Percentiles rank a stretch among this genome's conserved stretches.
Conservation (phyloP, 1,140 invertebrate genomes). For the Druon quercuslanigerum region DNA sequence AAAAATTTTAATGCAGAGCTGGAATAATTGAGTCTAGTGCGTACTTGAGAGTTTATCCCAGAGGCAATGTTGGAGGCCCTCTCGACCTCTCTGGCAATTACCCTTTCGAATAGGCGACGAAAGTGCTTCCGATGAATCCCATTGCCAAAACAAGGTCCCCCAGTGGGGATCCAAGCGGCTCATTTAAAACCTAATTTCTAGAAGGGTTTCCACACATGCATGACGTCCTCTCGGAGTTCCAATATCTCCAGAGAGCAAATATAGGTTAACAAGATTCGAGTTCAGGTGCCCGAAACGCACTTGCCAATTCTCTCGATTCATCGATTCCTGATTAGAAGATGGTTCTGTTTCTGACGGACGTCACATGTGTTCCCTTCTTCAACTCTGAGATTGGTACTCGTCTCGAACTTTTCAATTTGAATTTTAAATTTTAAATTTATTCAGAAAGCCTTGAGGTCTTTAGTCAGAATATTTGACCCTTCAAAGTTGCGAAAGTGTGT, state of each 20-base stretch:
- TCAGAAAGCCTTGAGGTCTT: background rate
- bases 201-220: constrained; percentile 46
- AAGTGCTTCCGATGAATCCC: background rate
- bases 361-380: background rate
- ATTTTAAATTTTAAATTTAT: background rate
- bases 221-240: constrained; percentile 31
- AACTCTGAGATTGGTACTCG: background rate
- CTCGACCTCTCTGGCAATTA: background rate
- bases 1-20: too few species aligned
- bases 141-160: constrained; percentile 45
- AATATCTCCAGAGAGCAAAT: constrained; percentile 40
- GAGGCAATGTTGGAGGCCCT: background rate
- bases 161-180: background rate
- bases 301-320: constrained; percentile 58
- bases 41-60: too few species aligned
- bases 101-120: background rate
- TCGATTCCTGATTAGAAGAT: constrained; percentile 60
- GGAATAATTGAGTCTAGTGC: too few species aligned
- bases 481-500: too few species aligned
- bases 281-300: constrained; percentile 54
- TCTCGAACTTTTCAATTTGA: background rate
- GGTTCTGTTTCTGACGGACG: constrained; percentile 43
- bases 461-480: background rate
- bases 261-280: constrained; percentile 57
- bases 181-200: constrained; percentile 49